phyloP scores from a whole-genome alignment of 1,140 invertebrate species.

The Hylaeus anthracinus region DNA sequence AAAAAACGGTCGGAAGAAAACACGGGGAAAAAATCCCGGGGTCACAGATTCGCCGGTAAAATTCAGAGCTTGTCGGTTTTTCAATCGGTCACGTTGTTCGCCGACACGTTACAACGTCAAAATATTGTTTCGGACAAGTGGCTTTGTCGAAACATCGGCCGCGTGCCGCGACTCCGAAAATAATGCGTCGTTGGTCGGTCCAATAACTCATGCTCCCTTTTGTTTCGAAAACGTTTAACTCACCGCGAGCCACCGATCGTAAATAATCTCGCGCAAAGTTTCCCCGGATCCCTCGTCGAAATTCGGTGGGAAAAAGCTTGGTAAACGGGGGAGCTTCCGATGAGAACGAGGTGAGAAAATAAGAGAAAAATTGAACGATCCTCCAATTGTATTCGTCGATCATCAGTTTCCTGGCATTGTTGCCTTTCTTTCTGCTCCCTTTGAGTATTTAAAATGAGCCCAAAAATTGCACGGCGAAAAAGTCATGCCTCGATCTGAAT shows the following conservation, averaged over 20 bases:
- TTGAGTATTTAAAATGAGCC: too few relatives aligned
- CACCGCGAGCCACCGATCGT: conserved; percentile 2
- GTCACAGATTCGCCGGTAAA: conserved; percentile 21
- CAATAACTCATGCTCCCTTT: conserved; percentile 33
- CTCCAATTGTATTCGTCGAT: too few relatives aligned
- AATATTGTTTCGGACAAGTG: conserved; percentile 47
- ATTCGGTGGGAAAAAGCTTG: too few relatives aligned
- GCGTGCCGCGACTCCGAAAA: conserved; percentile 34
- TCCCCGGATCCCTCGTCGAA: too few relatives aligned
- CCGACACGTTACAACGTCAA: conserved; percentile 33
- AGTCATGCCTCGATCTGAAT: too few relatives aligned
- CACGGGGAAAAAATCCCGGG: neutral
- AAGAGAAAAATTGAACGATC: too few relatives aligned
- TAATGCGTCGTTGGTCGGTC: conserved; percentile 14
- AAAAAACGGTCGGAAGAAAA: too few relatives aligned
- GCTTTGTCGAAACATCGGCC: conserved; percentile 33
- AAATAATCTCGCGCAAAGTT: conserved; percentile 17
- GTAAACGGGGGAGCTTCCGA: too few relatives aligned
- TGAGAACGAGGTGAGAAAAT: too few relatives aligned
- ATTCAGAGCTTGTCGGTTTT: conserved; percentile 39
- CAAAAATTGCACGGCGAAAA: too few relatives aligned
- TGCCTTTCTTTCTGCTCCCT: too few relatives aligned
- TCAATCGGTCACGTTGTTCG: conserved; percentile 36
- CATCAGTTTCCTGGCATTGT: too few relatives aligned
- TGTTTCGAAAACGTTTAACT: conserved; percentile 41